Percentiles rank a stretch among this genome's conserved stretches.
Evolutionary conservation across 1,140 invertebrate genomes (phyloP).

Genomic region (Helicoverpa zea): DNA sequence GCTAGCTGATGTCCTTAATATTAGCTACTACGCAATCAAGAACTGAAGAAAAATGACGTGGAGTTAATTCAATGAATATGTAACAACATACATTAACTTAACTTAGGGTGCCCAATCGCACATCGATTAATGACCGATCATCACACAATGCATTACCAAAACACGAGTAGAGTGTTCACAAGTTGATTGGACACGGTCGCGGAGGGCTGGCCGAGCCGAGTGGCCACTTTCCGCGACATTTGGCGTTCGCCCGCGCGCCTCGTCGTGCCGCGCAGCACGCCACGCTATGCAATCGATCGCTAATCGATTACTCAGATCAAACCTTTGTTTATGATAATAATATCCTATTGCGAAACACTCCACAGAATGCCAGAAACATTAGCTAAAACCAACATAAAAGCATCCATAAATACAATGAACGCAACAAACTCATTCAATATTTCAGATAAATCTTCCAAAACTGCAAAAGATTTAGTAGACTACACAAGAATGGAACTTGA

Average conservation of each 20-base stretch:
- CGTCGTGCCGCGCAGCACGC: constrained; percentile 14
- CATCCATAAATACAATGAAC: constrained; percentile 29
- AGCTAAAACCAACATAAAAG: constrained; percentile 1
- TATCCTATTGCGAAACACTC: constrained; percentile 19
- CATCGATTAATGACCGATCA: constrained; percentile 19
- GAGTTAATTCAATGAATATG: no score
- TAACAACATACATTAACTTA: no score
- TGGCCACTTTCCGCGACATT: constrained; percentile 16
- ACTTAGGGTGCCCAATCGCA: not conserved
- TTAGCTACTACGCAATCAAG: no score
- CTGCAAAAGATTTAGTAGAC: constrained; percentile 65
- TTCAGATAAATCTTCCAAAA: constrained; percentile 41
- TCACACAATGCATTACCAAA: constrained; percentile 22
- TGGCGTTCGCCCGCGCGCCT: constrained; percentile 1
- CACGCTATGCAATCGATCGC: constrained; percentile 28
- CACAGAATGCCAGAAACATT: constrained; percentile 15
- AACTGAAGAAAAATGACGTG: no score
- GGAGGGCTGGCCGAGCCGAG: constrained; percentile 11
- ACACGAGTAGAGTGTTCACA: constrained; percentile 23
- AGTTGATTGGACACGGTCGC: constrained; percentile 7
- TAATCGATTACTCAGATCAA: constrained; percentile 36
- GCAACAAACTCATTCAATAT: constrained; percentile 3
- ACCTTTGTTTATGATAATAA: constrained; percentile 36
- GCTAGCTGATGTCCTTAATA: no score
- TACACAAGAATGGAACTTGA: constrained; percentile 56